phyloP scores from a whole-genome alignment of 2,888 invertebrate species.

The Dioctria linearis region DNA sequence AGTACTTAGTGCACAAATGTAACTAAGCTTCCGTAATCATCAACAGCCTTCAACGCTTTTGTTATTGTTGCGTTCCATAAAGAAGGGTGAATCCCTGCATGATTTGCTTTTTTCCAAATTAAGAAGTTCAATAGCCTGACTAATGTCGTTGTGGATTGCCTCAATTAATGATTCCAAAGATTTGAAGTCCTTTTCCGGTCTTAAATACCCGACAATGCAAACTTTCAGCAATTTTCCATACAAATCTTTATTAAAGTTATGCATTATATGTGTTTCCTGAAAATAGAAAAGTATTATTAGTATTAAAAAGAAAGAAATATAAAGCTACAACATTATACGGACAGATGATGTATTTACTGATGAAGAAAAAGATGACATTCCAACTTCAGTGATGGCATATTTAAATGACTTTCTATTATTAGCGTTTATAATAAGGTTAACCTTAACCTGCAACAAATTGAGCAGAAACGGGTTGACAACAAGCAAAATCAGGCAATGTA shows the following conservation, averaged over 20 bases:
- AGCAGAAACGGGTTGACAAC: no score
- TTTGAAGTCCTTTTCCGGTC: constrained; percentile 87
- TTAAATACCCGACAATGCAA: constrained; percentile 85
- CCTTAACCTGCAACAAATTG: no score
- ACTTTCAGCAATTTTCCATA: constrained; percentile 87
- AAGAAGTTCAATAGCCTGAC: constrained; percentile 76
- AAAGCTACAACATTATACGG: not conserved
- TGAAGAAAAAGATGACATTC: not conserved
- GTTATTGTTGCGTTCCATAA: constrained; percentile 21
- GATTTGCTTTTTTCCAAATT: constrained; percentile 73
- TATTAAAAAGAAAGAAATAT: not conserved
- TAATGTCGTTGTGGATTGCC: constrained; percentile 87
- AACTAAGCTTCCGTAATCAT: not conserved
- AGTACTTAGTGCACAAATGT: not conserved
- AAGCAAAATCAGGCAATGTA: no score
- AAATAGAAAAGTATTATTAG: constrained; percentile 62
- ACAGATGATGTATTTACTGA: not conserved
- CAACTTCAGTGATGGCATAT: no score
- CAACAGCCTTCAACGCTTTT: not conserved
- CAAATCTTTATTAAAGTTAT: constrained; percentile 87
- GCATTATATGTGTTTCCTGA: constrained; percentile 93
- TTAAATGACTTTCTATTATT: no score
- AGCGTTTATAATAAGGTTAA: no score
- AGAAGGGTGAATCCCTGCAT: constrained; percentile 73
- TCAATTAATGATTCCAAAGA: constrained; percentile 82